phyloP scores from a whole-genome alignment of 2,888 invertebrate species.

The Acleris sparsana region DNA sequence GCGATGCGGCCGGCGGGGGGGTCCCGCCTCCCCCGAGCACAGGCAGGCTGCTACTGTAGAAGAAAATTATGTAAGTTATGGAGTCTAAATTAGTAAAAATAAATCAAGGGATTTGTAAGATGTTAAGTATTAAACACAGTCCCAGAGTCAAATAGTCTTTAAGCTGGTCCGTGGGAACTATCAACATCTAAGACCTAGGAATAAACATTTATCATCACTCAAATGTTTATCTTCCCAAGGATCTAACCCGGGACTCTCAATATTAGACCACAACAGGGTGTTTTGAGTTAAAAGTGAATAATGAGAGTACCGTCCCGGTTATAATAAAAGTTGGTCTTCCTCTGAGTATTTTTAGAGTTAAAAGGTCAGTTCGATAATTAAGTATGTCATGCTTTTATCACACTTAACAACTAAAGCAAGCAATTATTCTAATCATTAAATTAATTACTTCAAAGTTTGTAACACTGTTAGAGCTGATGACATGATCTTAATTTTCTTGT shows the following conservation, averaged over 20 bases:
- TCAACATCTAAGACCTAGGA: too few species aligned
- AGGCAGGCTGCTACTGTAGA: conserved; percentile 86
- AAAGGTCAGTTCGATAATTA: conserved; percentile 27
- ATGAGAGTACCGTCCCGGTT: neutral
- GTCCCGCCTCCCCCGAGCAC: conserved; percentile 88
- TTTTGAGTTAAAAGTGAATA: too few species aligned
- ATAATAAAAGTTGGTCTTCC: conserved; percentile 23
- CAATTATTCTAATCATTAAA: conserved; percentile 1
- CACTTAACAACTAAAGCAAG: conserved; percentile 5
- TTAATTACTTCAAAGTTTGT: neutral
- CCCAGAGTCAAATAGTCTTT: too few species aligned
- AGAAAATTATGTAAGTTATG: neutral
- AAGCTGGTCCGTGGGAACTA: too few species aligned
- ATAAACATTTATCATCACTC: too few species aligned
- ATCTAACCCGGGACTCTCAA: too few species aligned
- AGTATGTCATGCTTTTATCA: conserved; percentile 33
- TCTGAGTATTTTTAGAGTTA: conserved; percentile 19
- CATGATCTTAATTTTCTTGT: neutral
- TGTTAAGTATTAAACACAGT: too few species aligned
- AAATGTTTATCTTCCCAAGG: too few species aligned
- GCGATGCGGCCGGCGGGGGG: conserved; percentile 90
- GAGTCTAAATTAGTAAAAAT: neutral
- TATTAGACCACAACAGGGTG: too few species aligned
- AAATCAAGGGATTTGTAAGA: too few species aligned
- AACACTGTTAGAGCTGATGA: conserved; percentile 1